These are phyloP conservation scores for Vanessa tameamea DNA, from an alignment of 1,140 invertebrate species.

Conservation along the genomic window DNA sequence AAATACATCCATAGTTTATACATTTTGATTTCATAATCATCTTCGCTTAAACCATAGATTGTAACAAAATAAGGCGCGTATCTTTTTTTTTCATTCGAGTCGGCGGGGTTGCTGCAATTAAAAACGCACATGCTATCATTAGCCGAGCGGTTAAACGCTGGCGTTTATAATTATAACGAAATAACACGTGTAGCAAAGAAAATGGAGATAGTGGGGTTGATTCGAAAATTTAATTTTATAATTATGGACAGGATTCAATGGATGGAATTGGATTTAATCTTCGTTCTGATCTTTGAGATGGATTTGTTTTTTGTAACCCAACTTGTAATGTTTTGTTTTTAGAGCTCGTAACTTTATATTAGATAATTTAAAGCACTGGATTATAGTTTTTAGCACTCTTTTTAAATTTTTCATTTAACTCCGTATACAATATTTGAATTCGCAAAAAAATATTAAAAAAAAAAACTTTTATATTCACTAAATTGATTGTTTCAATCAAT, in stretches of 20 bases:
- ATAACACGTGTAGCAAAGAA: constrained; percentile 44
- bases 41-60: not conserved
- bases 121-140: constrained; percentile 63
- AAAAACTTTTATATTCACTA: too few species aligned
- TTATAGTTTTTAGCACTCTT: too few species aligned
- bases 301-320: constrained; percentile 5
- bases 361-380: too few species aligned
- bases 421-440: too few species aligned
- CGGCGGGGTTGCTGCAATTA: constrained; percentile 52
- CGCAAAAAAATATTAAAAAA: too few species aligned
- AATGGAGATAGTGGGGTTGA: constrained; percentile 47
- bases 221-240: constrained; percentile 46
- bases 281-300: constrained; percentile 5
- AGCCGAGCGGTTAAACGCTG: constrained; percentile 50
- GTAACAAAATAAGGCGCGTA: not conserved
- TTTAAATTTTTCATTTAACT: too few species aligned
- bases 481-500: too few species aligned
- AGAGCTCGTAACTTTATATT: too few species aligned
- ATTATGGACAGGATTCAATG: constrained; percentile 44
- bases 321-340: not conserved
- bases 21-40: not conserved
- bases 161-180: constrained; percentile 57
- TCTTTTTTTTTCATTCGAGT: constrained; percentile 5
- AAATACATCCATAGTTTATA: too few species aligned
- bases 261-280: constrained; percentile 42